A percentile compares a stretch with the other conserved stretches of the same genome.
phyloP scores from a whole-genome alignment of 1,140 invertebrate species.

The Drosophila suzukii region DNA sequence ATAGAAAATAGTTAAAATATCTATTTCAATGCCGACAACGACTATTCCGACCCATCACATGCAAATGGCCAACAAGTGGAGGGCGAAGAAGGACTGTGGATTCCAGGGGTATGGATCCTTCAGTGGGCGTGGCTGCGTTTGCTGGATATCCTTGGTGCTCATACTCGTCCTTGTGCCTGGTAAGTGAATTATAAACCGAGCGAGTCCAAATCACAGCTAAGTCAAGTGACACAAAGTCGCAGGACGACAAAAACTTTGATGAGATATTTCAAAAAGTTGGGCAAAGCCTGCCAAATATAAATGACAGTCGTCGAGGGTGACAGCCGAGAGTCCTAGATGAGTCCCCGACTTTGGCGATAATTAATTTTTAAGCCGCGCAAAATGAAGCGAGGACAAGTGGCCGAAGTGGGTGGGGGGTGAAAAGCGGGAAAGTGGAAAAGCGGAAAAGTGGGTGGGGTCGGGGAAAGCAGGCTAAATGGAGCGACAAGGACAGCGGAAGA shows the following conservation, averaged over 20 bases:
- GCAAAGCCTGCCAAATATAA: constrained; percentile 55
- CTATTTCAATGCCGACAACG: constrained; percentile 48
- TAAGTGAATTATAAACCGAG: constrained; percentile 56
- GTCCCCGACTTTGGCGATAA: constrained; percentile 65
- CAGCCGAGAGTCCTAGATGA: constrained; percentile 40
- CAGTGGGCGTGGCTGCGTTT: constrained; percentile 59
- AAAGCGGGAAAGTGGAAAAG: not conserved
- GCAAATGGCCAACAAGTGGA: constrained; percentile 61
- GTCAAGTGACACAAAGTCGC: constrained; percentile 45
- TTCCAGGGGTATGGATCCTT: not conserved
- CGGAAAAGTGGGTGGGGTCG: not conserved
- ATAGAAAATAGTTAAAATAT: constrained; percentile 37
- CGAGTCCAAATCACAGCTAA: constrained; percentile 63
- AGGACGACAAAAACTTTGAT: constrained; percentile 58
- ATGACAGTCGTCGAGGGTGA: constrained; percentile 58
- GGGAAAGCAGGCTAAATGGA: constrained; percentile 3
- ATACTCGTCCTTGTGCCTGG: constrained; percentile 66
- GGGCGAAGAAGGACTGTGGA: constrained; percentile 1
- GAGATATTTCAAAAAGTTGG: constrained; percentile 68
- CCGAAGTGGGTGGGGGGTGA: constrained; percentile 1
- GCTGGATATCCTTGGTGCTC: constrained; percentile 50
- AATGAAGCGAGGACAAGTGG: constrained; percentile 70
- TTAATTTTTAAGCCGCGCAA: constrained; percentile 82
- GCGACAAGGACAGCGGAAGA: constrained; percentile 19
- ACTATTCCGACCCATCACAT: constrained; percentile 45